Evolutionary conservation across 2,113 vertebrate genomes (phyloP).

Genomic region (Lophochroa leadbeateri): DNA sequence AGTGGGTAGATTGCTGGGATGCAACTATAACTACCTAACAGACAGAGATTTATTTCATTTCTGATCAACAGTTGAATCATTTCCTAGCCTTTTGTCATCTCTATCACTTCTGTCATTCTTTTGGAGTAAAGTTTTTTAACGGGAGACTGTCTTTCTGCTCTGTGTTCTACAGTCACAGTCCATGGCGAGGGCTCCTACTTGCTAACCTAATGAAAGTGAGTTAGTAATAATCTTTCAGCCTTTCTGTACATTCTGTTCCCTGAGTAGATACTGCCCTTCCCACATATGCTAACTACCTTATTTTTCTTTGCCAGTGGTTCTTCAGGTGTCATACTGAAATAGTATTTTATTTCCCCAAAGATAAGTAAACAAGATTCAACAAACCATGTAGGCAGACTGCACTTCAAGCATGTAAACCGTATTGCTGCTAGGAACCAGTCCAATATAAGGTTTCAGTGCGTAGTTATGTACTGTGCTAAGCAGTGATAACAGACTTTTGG

Average conservation of each 20-base stretch:
- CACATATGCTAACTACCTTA: not conserved
- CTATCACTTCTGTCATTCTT: not conserved
- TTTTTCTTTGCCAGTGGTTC: not conserved
- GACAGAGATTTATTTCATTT: not conserved
- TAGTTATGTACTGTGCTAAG: slow-evolving; percentile 7
- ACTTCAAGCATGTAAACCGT: not conserved
- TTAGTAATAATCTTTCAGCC: not conserved
- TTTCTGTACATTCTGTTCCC: not conserved
- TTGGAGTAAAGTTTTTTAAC: not conserved
- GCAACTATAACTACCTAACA: not conserved
- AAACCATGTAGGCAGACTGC: not conserved
- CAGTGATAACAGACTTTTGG: not conserved
- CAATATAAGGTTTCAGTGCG: not conserved
- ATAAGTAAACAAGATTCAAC: not conserved
- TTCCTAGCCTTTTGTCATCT: not conserved
- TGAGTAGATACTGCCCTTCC: not conserved
- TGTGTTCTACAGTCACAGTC: not conserved
- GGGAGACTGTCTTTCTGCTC: not conserved
- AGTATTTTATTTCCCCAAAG: not conserved
- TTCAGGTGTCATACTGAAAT: not conserved
- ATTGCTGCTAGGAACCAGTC: not conserved
- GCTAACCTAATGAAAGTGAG: not conserved
- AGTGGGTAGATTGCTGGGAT: not conserved
- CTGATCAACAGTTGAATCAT: not conserved
- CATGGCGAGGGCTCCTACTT: not conserved